Base-by-base conservation (phyloP, 2,797 vertebrate genomes). In the Anas bernieri region DNA sequence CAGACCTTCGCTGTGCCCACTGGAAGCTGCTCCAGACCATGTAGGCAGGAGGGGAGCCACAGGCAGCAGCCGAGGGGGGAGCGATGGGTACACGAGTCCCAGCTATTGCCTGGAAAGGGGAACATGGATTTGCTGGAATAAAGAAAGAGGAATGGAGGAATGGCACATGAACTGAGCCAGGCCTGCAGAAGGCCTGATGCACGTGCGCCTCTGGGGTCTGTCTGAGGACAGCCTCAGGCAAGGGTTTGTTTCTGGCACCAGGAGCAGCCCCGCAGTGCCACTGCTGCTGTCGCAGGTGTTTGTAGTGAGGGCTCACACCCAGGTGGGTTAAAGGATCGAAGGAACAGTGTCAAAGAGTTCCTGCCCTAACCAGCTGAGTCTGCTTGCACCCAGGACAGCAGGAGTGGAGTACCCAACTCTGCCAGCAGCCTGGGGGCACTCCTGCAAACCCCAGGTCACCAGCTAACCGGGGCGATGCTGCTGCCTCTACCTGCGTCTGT, bases 171-270 rank as follows among this genome's bases (percentile, higher is more conserved):
- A 75, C 76, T 55, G 35, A 81, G 31, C 13, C 48, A 26, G 68
- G 8, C 33, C 37, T 4, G 25, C 54, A 56, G 48, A 46, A 37
- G 15, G 31, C 46, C 28, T 31, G 74, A 75, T 11, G 52, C 70
- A 61, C 0, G 0, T 7, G 15, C 11, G 69, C 1, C 30, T 55
- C 61, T 12, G 12, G 12, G 16, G 35, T 23, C 37, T 56, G 6
- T 25, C 45, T 11, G 14, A 33, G 31, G 18, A 45, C 12, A 11
- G 55, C 39, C 56, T 59, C 56, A 37, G n/a, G 18, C 8, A 9
- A 64, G 11, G 45, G 37, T 1, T 23, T 2, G 0, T 33, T 74
- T n/a, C 69, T 67, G 62, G 28, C 35, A 72, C 28, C 55, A 56
- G 16, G 20, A 72, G 43, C 7, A 68, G 41, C 45, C 35, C 45